Percentiles rank a stretch among this genome's conserved stretches.
Evolutionary conservation across 2,113 vertebrate species (phyloP).

Genomic region (Oxyruncus cristatus): DNA sequence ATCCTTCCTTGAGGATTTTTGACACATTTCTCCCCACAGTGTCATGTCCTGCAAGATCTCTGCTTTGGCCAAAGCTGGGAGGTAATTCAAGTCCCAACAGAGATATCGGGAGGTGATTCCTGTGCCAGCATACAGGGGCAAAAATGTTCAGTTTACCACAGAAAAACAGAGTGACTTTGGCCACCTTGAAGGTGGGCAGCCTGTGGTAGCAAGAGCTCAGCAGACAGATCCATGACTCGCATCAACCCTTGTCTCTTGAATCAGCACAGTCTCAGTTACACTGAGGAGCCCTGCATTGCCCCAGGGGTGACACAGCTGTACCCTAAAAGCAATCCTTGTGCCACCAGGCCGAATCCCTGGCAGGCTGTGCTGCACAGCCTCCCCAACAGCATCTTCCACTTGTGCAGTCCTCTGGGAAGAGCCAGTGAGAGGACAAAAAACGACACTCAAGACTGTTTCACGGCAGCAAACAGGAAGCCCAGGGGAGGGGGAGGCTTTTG

Average conservation of each 20-base stretch:
- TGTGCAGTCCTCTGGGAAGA: neutral
- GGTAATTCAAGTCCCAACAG: neutral
- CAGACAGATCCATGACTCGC: neutral
- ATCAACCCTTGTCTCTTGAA: neutral
- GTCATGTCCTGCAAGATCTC: neutral
- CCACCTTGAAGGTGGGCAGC: neutral
- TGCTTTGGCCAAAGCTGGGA: neutral
- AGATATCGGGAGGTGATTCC: neutral
- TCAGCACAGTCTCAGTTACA: neutral
- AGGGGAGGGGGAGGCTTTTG: neutral
- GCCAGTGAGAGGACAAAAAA: neutral
- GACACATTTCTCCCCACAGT: neutral
- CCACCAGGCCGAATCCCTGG: fast-evolving
- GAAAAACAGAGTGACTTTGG: neutral
- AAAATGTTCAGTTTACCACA: neutral
- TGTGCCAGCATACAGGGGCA: neutral
- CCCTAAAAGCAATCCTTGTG: neutral
- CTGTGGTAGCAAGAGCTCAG: neutral
- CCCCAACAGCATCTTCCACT: neutral
- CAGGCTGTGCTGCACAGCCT: neutral
- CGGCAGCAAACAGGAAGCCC: neutral
- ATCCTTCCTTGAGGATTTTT: neutral
- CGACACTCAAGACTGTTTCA: neutral
- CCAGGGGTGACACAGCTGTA: neutral
- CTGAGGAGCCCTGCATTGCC: neutral